phyloP scores from a whole-genome alignment of 2,113 vertebrate species.

The Mungos mungo region DNA sequence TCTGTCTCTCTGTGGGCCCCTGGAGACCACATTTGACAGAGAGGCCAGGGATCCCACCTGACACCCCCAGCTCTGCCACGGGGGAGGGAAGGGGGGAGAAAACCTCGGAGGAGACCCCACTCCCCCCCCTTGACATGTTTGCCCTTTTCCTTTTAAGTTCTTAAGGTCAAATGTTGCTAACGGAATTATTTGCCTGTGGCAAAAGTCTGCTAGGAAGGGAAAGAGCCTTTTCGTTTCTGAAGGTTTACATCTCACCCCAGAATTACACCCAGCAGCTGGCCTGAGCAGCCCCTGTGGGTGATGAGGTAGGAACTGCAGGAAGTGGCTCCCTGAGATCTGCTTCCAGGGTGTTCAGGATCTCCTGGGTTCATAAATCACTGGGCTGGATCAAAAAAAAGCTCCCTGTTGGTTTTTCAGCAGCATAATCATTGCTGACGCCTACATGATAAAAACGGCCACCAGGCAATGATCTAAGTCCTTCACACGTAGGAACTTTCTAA shows the following conservation, averaged over 20 bases:
- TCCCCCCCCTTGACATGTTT: not conserved
- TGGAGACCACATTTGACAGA: not conserved
- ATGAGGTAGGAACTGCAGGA: not conserved
- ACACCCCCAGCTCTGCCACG: not conserved
- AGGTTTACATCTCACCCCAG: not conserved
- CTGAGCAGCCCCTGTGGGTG: too few species aligned
- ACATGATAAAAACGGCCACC: not conserved
- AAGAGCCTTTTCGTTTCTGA: not conserved
- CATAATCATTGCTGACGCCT: not conserved
- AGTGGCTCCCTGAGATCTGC: not conserved
- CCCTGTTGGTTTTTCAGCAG: not conserved
- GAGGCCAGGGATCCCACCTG: not conserved
- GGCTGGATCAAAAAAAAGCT: not conserved
- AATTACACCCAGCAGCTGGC: not conserved
- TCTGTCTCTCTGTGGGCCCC: not conserved
- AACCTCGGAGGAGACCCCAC: not conserved
- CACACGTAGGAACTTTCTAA: not conserved
- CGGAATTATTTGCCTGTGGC: not conserved
- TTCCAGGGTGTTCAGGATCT: not conserved
- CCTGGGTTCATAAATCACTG: not conserved
- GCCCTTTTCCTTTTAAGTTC: conserved; percentile 1
- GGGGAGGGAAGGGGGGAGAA: not conserved
- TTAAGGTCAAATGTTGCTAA: conserved; percentile 31
- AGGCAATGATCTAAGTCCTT: not conserved
- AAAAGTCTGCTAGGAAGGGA: not conserved